These are phyloP conservation scores for Diabrotica balteata DNA, from an alignment of 2,888 invertebrate genomes.

Conservation along the genomic window DNA sequence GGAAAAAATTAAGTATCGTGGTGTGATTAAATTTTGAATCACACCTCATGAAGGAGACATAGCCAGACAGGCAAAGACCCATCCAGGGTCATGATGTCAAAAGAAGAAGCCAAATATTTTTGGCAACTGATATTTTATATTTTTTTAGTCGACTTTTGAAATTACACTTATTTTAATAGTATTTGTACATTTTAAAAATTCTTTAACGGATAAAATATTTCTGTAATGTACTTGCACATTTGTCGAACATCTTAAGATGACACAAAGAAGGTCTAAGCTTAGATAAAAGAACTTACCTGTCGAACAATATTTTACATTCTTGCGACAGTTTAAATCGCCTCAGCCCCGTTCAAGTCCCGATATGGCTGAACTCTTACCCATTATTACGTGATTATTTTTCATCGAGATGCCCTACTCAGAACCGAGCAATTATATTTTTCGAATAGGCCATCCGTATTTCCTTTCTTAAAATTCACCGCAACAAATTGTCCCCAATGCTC, in stretches of 20 bases:
- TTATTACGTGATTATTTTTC: slow-evolving; percentile 37
- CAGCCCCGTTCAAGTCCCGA: slow-evolving; percentile 17
- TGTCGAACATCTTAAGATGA: slow-evolving; percentile 12
- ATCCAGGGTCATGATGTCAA: too few species aligned
- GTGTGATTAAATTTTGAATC: too few species aligned
- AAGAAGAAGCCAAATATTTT: too few species aligned
- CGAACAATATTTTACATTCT: slow-evolving; percentile 17
- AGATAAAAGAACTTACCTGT: slow-evolving; percentile 21
- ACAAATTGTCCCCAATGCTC: slow-evolving; percentile 56
- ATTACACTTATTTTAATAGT: too few species aligned
- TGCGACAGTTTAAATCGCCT: slow-evolving; percentile 23
- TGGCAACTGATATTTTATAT: too few species aligned
- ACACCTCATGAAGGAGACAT: too few species aligned
- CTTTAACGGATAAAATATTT: neutral
- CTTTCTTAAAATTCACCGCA: slow-evolving; percentile 57
- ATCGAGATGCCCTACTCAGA: slow-evolving; percentile 6
- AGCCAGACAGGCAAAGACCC: too few species aligned
- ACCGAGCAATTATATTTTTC: slow-evolving; percentile 15
- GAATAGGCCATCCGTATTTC: slow-evolving; percentile 45
- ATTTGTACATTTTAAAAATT: neutral
- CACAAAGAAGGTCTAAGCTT: slow-evolving; percentile 3
- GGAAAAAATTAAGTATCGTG: too few species aligned
- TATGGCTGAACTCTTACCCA: slow-evolving; percentile 26
- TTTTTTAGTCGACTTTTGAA: too few species aligned
- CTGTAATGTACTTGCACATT: slow-evolving; percentile 4